Evolutionary conservation across 2,797 vertebrate species (phyloP).

Genomic region (Astyanax mexicanus): DNA sequence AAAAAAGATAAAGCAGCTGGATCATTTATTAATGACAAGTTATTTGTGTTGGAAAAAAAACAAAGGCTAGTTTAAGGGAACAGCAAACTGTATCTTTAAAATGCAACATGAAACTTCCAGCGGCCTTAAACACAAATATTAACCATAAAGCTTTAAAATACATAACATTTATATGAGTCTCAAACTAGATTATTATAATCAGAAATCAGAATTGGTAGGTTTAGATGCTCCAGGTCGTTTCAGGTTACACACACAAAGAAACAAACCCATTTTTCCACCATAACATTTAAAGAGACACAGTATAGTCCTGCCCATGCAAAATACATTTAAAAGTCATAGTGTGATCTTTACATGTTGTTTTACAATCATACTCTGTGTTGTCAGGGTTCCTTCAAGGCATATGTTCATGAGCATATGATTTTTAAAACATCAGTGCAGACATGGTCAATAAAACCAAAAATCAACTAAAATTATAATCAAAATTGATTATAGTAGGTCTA

Average conservation of each 20-base stretch:
- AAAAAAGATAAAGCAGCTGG: neutral
- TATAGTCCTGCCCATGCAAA: slow-evolving; percentile 55
- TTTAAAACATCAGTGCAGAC: no score
- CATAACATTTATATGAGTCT: neutral
- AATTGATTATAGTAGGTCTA: no score
- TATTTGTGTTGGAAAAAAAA: neutral
- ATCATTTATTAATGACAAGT: neutral
- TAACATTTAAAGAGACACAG: slow-evolving; percentile 66
- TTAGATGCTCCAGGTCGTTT: slow-evolving; percentile 55
- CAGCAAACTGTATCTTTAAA: slow-evolving; percentile 40
- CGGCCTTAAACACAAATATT: no score
- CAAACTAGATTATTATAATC: neutral
- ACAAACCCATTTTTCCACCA: slow-evolving; percentile 51
- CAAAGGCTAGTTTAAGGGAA: neutral
- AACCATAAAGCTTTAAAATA: neutral
- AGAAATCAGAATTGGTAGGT: neutral
- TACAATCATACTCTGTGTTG: no score
- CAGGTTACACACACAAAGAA: slow-evolving; percentile 67
- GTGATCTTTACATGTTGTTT: no score
- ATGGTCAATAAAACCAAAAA: no score
- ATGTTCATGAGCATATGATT: no score
- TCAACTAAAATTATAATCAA: no score
- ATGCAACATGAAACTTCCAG: slow-evolving; percentile 47
- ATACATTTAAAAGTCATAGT: no score
- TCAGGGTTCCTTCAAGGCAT: no score